Evolutionary conservation across 2,113 vertebrate species (phyloP).

Genomic region (Alligator mississippiensis): DNA sequence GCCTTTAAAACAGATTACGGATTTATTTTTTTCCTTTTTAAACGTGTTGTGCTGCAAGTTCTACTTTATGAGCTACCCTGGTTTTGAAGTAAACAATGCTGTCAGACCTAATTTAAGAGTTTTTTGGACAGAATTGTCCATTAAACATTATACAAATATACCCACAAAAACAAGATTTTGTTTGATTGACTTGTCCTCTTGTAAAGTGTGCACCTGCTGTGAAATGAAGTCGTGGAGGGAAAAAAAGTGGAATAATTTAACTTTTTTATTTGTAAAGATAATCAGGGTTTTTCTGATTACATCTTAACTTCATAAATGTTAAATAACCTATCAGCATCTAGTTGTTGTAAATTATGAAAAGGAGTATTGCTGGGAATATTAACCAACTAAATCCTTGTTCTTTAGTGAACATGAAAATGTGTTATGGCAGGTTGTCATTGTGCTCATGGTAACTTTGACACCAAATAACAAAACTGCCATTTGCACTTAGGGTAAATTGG

Average conservation of each 20-base stretch:
- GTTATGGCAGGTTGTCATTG: slow-evolving; percentile 87
- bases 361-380: slow-evolving; percentile 93
- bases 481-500: slow-evolving; percentile 85
- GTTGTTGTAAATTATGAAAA: slow-evolving; percentile 99
- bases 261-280: slow-evolving; percentile 99
- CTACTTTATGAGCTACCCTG: slow-evolving; percentile 11
- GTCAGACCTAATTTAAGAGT: slow-evolving; percentile 57
- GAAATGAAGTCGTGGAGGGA: slow-evolving; percentile 70
- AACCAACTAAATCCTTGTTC: slow-evolving; percentile 88
- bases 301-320: slow-evolving; percentile 99
- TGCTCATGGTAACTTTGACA: slow-evolving; percentile 83
- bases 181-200: slow-evolving; percentile 81
- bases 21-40: neutral
- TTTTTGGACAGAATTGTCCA: slow-evolving; percentile 60
- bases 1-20: neutral
- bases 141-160: slow-evolving; percentile 62
- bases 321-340: slow-evolving; percentile 99
- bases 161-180: slow-evolving; percentile 49
- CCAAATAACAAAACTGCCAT: slow-evolving; percentile 88
- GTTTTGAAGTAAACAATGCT: slow-evolving; percentile 56
- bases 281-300: slow-evolving; percentile 98
- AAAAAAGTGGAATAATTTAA: slow-evolving; percentile 96
- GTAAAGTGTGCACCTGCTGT: slow-evolving; percentile 78
- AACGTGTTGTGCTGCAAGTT: slow-evolving; percentile 12
- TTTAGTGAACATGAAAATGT: slow-evolving; percentile 84